Conservation (phyloP, 2,113 vertebrate genomes). For the Alectura lathami region DNA sequence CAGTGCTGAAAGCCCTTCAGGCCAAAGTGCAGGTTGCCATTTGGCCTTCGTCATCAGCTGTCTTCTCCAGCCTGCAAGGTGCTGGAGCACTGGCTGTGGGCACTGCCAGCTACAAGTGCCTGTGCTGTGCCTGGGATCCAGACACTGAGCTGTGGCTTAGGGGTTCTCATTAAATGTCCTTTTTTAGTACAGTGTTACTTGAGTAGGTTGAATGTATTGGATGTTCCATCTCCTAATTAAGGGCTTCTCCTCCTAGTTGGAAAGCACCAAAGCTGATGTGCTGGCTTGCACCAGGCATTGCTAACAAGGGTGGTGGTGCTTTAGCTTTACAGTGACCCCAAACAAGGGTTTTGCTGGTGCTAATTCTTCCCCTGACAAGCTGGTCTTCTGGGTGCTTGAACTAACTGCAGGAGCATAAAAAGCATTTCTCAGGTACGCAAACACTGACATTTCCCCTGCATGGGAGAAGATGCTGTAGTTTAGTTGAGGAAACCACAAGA, state of each 20-base stretch:
- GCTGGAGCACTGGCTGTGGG: not conserved
- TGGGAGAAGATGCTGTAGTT: not conserved
- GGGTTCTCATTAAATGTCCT: not conserved
- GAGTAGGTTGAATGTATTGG: not conserved
- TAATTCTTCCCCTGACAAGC: not conserved
- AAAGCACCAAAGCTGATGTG: not conserved
- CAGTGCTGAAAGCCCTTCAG: not conserved
- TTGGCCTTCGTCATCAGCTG: not conserved
- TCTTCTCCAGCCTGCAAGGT: not conserved
- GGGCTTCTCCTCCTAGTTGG: not conserved
- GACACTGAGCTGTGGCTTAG: not conserved
- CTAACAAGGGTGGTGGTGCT: not conserved
- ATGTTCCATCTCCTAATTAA: not conserved
- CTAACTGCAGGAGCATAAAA: not conserved
- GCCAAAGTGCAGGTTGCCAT: not conserved
- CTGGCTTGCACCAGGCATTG: not conserved
- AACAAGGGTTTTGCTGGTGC: not conserved
- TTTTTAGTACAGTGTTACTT: not conserved
- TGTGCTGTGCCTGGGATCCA: not conserved
- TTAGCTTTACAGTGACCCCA: not conserved
- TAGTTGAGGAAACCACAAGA: not conserved
- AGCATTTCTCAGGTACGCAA: not conserved
- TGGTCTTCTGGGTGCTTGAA: not conserved
- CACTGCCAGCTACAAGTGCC: not conserved
- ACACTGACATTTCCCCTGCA: not conserved